Percentiles rank a stretch among this genome's conserved stretches.
Evolutionary conservation across 2,888 invertebrate species (phyloP).

Genomic region (Drosophila nigricruria): DNA sequence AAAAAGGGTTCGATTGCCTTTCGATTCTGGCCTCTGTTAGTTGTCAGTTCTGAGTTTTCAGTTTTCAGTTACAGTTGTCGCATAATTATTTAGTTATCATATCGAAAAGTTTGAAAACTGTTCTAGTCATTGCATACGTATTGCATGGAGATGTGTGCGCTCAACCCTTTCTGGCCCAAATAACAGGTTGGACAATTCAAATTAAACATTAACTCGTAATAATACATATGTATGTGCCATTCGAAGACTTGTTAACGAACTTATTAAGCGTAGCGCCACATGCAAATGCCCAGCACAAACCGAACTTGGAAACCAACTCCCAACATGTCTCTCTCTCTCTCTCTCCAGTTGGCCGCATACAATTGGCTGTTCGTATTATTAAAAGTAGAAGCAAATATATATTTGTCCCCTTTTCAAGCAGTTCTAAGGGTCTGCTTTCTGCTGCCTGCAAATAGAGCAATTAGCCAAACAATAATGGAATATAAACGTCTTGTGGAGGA

Average conservation of each 20-base stretch:
- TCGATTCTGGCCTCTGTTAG: no score
- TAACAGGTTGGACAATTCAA: constrained; percentile 47
- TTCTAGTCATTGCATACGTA: constrained; percentile 12
- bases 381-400: constrained; percentile 5
- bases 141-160: constrained; percentile 14
- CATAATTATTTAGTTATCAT: constrained; percentile 55
- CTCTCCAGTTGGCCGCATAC: constrained; percentile 10
- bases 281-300: constrained; percentile 34
- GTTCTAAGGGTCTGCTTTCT: constrained; percentile 5
- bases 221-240: constrained; percentile 33
- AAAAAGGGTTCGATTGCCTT: constrained; percentile 32
- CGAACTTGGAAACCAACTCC: constrained; percentile 26
- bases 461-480: constrained; percentile 8
- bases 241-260: constrained; percentile 76
- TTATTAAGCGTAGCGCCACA: constrained; percentile 65
- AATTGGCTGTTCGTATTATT: constrained; percentile 12
- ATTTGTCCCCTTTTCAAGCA: constrained; percentile 8
- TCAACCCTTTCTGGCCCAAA: constrained; percentile 50
- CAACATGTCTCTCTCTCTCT: constrained; percentile 9
- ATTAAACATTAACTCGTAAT: constrained; percentile 48
- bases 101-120: constrained; percentile 24
- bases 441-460: constrained; percentile 37
- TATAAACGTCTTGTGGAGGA: neutral
- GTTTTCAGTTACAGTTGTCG: constrained; percentile 26
- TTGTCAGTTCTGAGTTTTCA: neutral